These are phyloP conservation scores for Sinocyclocheilus maitianheensis DNA, from an alignment of 2,113 vertebrate genomes.

Conservation along the genomic window DNA sequence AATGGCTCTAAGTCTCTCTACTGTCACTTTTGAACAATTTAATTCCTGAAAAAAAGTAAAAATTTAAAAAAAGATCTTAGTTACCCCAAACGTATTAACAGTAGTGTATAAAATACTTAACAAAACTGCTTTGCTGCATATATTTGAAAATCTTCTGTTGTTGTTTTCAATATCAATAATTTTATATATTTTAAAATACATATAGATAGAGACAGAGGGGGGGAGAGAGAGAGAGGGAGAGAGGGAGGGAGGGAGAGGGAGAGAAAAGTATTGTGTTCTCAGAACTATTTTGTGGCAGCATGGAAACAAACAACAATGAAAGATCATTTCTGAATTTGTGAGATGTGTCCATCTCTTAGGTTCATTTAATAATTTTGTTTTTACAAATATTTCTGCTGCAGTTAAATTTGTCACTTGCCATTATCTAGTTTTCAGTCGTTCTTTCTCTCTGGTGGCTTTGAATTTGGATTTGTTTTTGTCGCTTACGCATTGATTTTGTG, in stretches of 20 bases:
- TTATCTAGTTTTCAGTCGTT: conserved; percentile 11
- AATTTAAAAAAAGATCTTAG: too few relatives aligned
- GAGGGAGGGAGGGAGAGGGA: too few relatives aligned
- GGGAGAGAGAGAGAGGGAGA: too few relatives aligned
- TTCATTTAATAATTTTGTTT: neutral
- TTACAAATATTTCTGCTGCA: neutral
- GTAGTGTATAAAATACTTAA: too few relatives aligned
- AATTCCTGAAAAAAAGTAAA: neutral
- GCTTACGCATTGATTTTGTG: conserved; percentile 40
- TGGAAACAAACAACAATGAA: neutral
- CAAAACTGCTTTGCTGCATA: too few relatives aligned
- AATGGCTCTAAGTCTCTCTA: neutral
- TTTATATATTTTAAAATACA: too few relatives aligned
- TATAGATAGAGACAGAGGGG: too few relatives aligned
- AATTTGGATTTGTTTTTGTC: conserved; percentile 40
- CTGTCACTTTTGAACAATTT: neutral
- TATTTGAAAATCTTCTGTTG: too few relatives aligned
- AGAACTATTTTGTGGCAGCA: neutral
- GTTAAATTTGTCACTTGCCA: neutral
- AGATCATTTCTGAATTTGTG: too few relatives aligned
- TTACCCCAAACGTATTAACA: too few relatives aligned
- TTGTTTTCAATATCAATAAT: too few relatives aligned
- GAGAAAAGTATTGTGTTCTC: too few relatives aligned
- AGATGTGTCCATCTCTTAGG: neutral
- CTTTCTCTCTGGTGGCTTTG: conserved; percentile 35